These are phyloP conservation scores for Istiophorus platypterus DNA, from an alignment of 2,113 vertebrate species.

Conservation along the genomic window DNA sequence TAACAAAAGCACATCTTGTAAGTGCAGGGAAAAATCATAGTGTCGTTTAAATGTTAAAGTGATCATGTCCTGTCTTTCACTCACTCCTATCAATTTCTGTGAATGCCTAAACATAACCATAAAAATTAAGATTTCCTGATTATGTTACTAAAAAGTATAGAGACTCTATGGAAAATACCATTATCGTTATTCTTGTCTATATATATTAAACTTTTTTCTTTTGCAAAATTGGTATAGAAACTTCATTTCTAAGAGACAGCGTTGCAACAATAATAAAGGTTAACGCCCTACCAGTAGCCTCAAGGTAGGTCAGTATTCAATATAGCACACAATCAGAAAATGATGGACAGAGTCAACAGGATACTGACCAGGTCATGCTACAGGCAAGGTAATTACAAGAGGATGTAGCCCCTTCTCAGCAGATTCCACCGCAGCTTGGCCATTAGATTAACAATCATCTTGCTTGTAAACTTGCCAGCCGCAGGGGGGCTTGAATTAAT, in stretches of 20 bases:
- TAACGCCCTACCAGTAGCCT: background rate
- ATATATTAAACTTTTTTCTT: too few relatives aligned
- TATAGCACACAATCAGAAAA: background rate
- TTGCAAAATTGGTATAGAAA: background rate
- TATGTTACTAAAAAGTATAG: background rate
- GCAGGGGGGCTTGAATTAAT: too few relatives aligned
- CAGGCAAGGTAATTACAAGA: background rate
- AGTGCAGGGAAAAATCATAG: too few relatives aligned
- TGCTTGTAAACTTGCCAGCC: background rate
- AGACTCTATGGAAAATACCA: background rate
- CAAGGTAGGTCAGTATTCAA: background rate
- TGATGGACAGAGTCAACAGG: background rate
- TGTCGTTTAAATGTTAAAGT: too few relatives aligned
- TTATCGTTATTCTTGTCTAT: too few relatives aligned
- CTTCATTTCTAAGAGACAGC: background rate
- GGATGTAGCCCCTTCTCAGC: background rate
- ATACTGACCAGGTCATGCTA: background rate
- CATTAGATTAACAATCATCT: background rate
- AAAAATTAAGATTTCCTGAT: background rate
- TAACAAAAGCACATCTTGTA: too few relatives aligned
- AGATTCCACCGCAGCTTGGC: background rate
- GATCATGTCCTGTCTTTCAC: too few relatives aligned
- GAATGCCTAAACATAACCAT: too few relatives aligned
- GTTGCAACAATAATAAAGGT: background rate
- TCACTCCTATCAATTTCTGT: too few relatives aligned